A percentile compares a stretch with the other conserved stretches of the same genome.
Evolutionary conservation across 2,113 vertebrate species (phyloP).

Genomic region (Epinephelus fuscoguttatus): DNA sequence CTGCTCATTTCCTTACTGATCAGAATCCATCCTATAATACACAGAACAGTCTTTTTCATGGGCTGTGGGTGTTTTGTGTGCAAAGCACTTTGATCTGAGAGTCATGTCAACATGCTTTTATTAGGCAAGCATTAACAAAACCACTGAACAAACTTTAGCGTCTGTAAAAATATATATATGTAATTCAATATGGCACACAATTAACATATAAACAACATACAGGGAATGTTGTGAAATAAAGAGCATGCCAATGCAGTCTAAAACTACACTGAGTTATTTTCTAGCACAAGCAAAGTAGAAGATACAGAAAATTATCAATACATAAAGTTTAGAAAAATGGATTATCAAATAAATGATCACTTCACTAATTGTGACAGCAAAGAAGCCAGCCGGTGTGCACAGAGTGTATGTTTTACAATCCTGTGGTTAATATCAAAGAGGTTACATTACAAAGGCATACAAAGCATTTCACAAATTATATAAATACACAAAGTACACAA

Average conservation of each 20-base stretch:
- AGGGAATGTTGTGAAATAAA: conserved; percentile 11
- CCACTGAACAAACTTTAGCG: conserved; percentile 10
- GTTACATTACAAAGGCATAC: conserved; percentile 18
- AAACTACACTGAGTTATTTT: neutral
- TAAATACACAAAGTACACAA: conserved; percentile 62
- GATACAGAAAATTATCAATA: conserved; percentile 20
- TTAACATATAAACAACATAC: conserved; percentile 32
- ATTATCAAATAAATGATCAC: conserved; percentile 18
- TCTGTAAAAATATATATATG: conserved; percentile 34
- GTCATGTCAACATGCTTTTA: conserved; percentile 26
- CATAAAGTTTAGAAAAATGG: neutral
- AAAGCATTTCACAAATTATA: conserved; percentile 53
- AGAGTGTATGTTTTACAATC: neutral
- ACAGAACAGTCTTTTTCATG: neutral
- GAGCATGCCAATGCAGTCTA: neutral
- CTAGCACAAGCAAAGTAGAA: conserved; percentile 14
- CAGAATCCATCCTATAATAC: neutral
- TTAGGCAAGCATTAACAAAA: conserved; percentile 16
- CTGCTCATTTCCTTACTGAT: neutral
- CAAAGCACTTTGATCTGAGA: neutral
- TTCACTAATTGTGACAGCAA: conserved; percentile 5
- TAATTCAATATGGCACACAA: conserved; percentile 18
- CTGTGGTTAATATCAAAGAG: conserved; percentile 16
- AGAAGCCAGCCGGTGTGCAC: neutral
- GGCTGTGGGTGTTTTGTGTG: neutral